Evolutionary conservation across 2,888 invertebrate genomes (phyloP), one percentile per base, ranked within the genome.

Genomic region (Mechanitis messenoides): DNA sequence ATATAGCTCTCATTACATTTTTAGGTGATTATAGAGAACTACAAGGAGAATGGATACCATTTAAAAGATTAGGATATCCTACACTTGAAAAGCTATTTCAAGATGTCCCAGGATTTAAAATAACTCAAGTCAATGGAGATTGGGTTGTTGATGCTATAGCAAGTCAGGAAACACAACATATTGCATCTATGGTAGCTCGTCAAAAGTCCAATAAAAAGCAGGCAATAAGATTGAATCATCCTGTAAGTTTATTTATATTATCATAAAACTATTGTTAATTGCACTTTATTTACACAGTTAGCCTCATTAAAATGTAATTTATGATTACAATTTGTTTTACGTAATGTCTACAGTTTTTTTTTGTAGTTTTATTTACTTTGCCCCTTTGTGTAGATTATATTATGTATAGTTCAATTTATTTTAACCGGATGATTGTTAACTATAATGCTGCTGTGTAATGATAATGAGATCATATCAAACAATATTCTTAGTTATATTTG

Each of bases 11-110:
- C 56, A 50, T 55, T 46, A 45, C 31, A 53, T 45, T 71, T 72
- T 3, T 69, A 92, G 92, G 87, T 55, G 95, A 95, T 73, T 94
- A 93, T 77, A 81, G 79, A 58, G 91, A 91, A 69, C 77, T 94
- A 35, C 92, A 93, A 75, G 93, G 93, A 35, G 91, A 91, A 74
- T 82, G 83, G 69, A 92, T 95, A 70, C 94, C 94, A 5, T 94
- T 82, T 71, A 84, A 80, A 62, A 86, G 87, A 69, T 81, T 93
- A 60, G 94, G 94, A 4, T 94, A 87, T 79, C 72, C 81, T 47
- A 82, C 84, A 7, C 79, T 94, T 7, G 92, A 93, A 63, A 92
- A 92, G 46, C 87, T 95, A 65, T 84, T 95, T 62, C 72, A 81
- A 45, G 90, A 90, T 66, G 90, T 92, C 28, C 92, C 93, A 11